phyloP scores from a whole-genome alignment of 2,888 invertebrate species.

The Rhamphomyia laevipes region DNA sequence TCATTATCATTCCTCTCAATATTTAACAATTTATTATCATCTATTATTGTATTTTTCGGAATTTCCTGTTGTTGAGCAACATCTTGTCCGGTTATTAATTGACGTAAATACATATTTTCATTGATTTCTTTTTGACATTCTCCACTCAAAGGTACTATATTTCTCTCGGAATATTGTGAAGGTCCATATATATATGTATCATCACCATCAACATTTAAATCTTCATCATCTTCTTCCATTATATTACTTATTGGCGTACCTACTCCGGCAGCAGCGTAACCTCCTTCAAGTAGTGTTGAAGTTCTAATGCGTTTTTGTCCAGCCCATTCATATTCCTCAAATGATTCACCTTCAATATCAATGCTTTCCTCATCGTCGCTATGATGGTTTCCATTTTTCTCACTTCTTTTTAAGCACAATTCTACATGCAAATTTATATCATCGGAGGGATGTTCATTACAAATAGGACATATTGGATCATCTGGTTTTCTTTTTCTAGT shows the following conservation, averaged over 20 bases:
- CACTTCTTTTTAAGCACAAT: conserved; percentile 48
- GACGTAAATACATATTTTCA: conserved; percentile 30
- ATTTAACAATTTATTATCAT: conserved; percentile 3
- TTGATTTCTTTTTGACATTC: conserved; percentile 31
- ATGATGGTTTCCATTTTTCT: conserved; percentile 20
- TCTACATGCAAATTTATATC: conserved; percentile 63
- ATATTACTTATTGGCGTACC: conserved; percentile 30
- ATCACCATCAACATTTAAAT: conserved; percentile 76
- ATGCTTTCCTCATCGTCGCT: conserved; percentile 51
- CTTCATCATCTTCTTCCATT: conserved; percentile 42
- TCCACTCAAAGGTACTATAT: conserved; percentile 45
- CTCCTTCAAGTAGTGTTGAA: conserved; percentile 55
- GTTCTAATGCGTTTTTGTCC: conserved; percentile 72
- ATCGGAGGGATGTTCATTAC: conserved; percentile 56
- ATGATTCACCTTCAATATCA: conserved; percentile 59
- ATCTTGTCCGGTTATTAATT: conserved; percentile 24
- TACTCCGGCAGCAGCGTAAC: conserved; percentile 43
- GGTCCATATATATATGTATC: conserved; percentile 73
- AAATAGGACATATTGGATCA: conserved; percentile 67
- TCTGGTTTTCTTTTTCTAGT: conserved; percentile 54
- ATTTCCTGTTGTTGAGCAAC: conserved; percentile 15
- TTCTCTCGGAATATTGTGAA: conserved; percentile 71
- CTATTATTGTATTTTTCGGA: conserved; percentile 9
- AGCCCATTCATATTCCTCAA: conserved; percentile 86
- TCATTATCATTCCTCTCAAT: conserved; percentile 1